Evolutionary conservation across 2,113 vertebrate genomes (phyloP), one percentile per base, ranked within the genome.

Genomic region (Mystacornis crossleyi): DNA sequence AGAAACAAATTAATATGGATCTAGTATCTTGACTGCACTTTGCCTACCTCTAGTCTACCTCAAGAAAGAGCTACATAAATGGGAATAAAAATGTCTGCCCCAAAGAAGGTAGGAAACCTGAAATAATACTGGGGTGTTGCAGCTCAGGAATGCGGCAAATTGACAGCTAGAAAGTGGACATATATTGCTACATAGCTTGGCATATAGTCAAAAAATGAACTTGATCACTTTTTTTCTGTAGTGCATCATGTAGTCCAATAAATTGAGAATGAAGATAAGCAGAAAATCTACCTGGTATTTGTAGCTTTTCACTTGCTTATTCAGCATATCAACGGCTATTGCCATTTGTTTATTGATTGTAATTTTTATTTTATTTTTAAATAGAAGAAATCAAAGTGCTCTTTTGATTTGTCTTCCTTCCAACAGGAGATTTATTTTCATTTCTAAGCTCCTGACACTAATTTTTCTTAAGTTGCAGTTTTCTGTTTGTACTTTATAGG

Each of bases 331-430:
- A 83, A 20, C 28, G 26, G 47, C 31, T 86, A 81, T 81, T 89
- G 14, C 9, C 15, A 8, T 80, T 50, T 87, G 64, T 90, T 94
- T 91, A 73, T 80, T 71, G 31, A 79, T 54, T 75, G 33, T 38
- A 3, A n/a, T 83, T 94, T 88, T 78, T 78, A 90, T 95, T 93
- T 89, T 78, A 70, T 80, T 95, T 92, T 92, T 80, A 83, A 94
- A 78, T 67, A 60, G 61, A 90, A 93, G 47, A 83, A 86, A 86
- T 73, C n/a, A 74, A 77, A 92, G n/a, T 54, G 21, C 7, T 84
- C 9, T 78, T 73, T 77, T 80, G 47, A 95, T 92, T 93, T 96
- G 90, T 89, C 12, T 82, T 62, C 33, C 25, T 90, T 62, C 51
- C 69, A 88, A 51, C 21, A 70, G 45, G 8, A 82, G 29, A 5